Base-by-base conservation (phyloP, 2,888 invertebrate genomes). In the Drosophila ustulata region DNA sequence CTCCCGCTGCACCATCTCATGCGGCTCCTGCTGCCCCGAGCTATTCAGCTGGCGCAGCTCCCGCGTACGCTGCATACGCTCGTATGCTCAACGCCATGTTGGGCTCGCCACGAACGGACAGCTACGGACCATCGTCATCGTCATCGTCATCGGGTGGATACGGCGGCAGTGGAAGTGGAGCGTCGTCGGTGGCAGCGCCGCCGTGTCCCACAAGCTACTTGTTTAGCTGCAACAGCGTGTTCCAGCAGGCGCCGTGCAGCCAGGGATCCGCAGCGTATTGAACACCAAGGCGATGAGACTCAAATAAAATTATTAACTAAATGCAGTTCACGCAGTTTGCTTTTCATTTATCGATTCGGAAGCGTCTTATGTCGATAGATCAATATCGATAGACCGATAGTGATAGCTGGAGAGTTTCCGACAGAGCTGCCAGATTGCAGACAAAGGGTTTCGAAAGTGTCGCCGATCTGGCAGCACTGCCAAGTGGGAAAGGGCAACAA, bases 191-290 rank as follows among this genome's bases (percentile, higher is more conserved):
- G 7, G 69, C 85, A 11, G 57, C 87, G 2, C 79, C 85, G 9
- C 23, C 82, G 9, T 83, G 83, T 37, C 66, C 85, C 11, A 63
- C 59, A 8, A 87, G 59, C 51, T 87, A 84, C 58, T 9, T 83
- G 0, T 77, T 83, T 23, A 82, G 88, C 45, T 83, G 83, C 47
- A 59, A 66, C 0, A 79, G 82, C 41, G 82, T 83, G 4, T 58
- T 83, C 1, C 66, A 58, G 8, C 69, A 37, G 26, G 75, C 66
- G 4, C 82, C 87, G 1, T 83, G 83, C 53, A 72, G 77, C 4
- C 71, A 68, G 41, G 59, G 64, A 49, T 52, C 69, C 3, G 61
- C 51, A 4, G 63, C 49, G 5, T 83, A 87, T 52, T 83, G 32
- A 66, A 28, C 39, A 2, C 0, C 7, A 25, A 25, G 8, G 9